Conservation (phyloP, 2,888 invertebrate species). For the Leistus spinibarbis region DNA sequence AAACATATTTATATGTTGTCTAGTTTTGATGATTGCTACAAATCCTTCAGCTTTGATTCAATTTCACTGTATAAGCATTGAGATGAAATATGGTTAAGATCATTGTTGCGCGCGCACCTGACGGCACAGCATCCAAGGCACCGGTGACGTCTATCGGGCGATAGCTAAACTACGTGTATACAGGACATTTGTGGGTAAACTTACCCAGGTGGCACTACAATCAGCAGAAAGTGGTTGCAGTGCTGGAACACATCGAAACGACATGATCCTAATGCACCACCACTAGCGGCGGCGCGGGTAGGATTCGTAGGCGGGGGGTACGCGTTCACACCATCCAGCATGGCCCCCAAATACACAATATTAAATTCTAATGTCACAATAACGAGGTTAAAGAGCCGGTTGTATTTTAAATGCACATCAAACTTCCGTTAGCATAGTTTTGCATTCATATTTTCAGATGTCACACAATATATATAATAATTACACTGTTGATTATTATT, state of each 20-base stretch:
- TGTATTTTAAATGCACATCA: too few species aligned
- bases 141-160: conserved; percentile 14
- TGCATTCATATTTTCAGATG: too few species aligned
- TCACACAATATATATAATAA: too few species aligned
- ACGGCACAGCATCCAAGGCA: conserved; percentile 28
- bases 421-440: too few species aligned
- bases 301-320: not conserved
- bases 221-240: conserved; percentile 69
- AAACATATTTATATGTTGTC: too few species aligned
- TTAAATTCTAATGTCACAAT: too few species aligned
- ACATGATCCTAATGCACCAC: conserved; percentile 58
- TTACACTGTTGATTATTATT: too few species aligned
- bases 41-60: not conserved
- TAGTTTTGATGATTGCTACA: not conserved
- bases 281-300: not conserved
- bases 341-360: not conserved
- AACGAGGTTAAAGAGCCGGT: too few species aligned
- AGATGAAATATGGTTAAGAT: not conserved
- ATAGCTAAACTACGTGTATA: conserved; percentile 15
- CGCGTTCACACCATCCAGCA: conserved; percentile 26
- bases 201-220: conserved; percentile 70
- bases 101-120: conserved; percentile 21
- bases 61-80: not conserved
- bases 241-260: conserved; percentile 71
- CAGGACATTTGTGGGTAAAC: conserved; percentile 49